Conservation (phyloP, 2,888 invertebrate genomes). For the Netelia virgata region DNA sequence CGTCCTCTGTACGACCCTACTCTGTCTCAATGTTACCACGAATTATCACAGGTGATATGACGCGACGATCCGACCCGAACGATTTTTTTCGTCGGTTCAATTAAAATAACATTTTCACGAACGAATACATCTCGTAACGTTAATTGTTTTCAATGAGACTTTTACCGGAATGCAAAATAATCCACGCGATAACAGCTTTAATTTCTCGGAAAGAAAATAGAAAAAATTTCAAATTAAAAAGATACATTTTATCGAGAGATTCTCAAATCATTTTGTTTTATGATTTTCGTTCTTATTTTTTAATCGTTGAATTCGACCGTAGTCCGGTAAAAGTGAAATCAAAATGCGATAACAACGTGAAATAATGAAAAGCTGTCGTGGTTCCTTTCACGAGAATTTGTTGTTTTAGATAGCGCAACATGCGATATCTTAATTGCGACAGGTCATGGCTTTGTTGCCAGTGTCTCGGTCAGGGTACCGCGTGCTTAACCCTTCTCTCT, state of each 20-base stretch:
- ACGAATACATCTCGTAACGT: not conserved
- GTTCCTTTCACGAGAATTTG: slow-evolving; percentile 59
- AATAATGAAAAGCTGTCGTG: slow-evolving; percentile 7
- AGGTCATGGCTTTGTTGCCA: slow-evolving; percentile 78
- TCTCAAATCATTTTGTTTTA: not conserved
- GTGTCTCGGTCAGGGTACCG: slow-evolving; percentile 50
- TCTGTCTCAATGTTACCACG: slow-evolving; percentile 79
- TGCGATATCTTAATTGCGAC: slow-evolving; percentile 77
- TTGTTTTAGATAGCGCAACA: slow-evolving; percentile 67
- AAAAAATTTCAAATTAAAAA: no score
- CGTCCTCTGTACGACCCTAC: slow-evolving; percentile 79
- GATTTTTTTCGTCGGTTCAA: slow-evolving; percentile 21
- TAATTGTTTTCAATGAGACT: not conserved
- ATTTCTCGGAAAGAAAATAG: not conserved
- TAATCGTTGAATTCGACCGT: not conserved
- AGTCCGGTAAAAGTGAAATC: not conserved
- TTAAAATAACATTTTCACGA: not conserved
- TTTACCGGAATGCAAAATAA: not conserved
- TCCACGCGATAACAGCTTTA: not conserved
- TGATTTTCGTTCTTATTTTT: not conserved
- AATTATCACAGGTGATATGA: slow-evolving; percentile 79
- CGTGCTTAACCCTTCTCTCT: slow-evolving; percentile 14
- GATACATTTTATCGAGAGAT: no score
- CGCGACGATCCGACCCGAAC: slow-evolving; percentile 27
- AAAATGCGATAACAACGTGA: slow-evolving; percentile 14